Conservation (phyloP, 2,113 vertebrate species). For the Mystacornis crossleyi region DNA sequence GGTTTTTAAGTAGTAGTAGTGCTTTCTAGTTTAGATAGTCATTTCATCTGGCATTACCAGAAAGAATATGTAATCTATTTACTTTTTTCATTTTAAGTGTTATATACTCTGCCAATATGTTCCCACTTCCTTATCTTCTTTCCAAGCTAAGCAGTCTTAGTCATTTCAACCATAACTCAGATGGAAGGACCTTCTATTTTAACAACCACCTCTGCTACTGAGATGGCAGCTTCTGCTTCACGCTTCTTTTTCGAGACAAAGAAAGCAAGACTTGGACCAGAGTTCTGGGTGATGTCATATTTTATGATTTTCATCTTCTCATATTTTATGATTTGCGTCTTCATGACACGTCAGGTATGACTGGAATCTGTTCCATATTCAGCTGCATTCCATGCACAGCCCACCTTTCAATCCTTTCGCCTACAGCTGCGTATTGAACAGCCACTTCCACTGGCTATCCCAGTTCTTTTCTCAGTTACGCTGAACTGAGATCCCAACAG, state of each 20-base stretch:
- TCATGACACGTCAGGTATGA: background rate
- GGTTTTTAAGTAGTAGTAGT: background rate
- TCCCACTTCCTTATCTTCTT: background rate
- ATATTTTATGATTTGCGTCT: background rate
- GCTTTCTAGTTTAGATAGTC: background rate
- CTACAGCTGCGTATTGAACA: background rate
- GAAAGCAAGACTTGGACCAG: background rate
- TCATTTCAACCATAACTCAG: background rate
- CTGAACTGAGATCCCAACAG: background rate
- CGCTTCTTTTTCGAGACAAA: background rate
- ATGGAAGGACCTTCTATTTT: conserved; percentile 14
- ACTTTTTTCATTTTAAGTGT: background rate
- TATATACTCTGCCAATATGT: background rate
- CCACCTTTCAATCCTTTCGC: background rate
- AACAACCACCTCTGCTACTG: background rate
- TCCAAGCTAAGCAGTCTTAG: background rate
- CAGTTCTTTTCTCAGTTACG: background rate
- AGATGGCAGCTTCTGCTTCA: background rate
- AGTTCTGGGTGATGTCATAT: background rate
- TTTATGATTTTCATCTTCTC: background rate
- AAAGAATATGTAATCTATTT: background rate
- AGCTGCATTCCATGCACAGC: background rate
- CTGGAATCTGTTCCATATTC: background rate
- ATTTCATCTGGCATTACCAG: background rate
- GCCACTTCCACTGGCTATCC: background rate